Percentiles rank a stretch among this genome's conserved stretches.
These are phyloP conservation scores for Alsophila aescularia DNA, from an alignment of 2,888 invertebrate species.

Conservation along the genomic window DNA sequence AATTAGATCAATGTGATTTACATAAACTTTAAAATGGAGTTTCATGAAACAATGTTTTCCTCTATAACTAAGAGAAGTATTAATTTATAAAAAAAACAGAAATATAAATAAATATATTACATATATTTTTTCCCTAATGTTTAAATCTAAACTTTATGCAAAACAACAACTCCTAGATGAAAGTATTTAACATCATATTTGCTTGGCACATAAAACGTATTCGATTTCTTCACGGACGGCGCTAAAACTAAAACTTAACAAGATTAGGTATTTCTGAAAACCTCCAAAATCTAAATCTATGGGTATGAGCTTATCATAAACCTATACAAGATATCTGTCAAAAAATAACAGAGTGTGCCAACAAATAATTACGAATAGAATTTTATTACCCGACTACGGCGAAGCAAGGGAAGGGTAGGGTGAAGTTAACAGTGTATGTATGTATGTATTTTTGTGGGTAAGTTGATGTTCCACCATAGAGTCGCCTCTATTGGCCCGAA, in stretches of 20 bases:
- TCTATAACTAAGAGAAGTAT: no score
- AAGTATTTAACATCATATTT: constrained; percentile 48
- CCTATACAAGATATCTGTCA: neutral
- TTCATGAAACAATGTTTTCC: no score
- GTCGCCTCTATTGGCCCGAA: no score
- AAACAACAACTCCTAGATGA: constrained; percentile 34
- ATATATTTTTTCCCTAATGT: neutral
- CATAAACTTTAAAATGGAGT: no score
- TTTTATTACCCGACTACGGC: no score
- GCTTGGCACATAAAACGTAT: constrained; percentile 69
- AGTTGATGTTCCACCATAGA: no score
- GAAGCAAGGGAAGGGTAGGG: no score
- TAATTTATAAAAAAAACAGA: neutral
- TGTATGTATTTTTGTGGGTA: no score
- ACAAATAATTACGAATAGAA: no score
- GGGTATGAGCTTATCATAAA: neutral
- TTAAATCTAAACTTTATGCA: constrained; percentile 28
- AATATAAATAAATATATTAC: neutral
- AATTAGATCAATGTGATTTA: no score
- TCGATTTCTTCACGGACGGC: constrained; percentile 73
- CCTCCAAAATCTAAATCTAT: constrained; percentile 3
- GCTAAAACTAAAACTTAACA: constrained; percentile 58
- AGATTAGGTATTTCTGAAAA: constrained; percentile 10
- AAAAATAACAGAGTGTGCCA: no score
- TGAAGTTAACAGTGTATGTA: no score